These are phyloP conservation scores for Leptinotarsa juncta DNA, from an alignment of 2,888 invertebrate species.

Conservation along the genomic window DNA sequence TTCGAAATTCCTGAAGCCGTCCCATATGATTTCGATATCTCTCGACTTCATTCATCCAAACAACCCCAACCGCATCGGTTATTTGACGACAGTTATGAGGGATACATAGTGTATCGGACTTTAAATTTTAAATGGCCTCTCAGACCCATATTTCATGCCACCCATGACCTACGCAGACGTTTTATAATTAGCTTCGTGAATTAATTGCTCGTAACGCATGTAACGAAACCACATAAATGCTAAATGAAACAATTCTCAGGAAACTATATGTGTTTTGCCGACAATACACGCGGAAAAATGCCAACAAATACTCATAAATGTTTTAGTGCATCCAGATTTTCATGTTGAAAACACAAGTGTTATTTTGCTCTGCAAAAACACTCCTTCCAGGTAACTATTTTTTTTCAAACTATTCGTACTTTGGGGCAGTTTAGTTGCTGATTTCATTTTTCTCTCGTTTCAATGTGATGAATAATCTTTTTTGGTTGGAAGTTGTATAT, in stretches of 20 bases:
- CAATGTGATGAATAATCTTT: no score
- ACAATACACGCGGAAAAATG: constrained; percentile 11
- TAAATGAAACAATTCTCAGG: neutral
- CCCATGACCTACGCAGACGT: constrained; percentile 49
- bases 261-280: neutral
- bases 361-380: no score
- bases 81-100: constrained; percentile 30
- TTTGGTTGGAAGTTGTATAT: no score
- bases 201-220: constrained; percentile 41
- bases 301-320: neutral
- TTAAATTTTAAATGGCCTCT: constrained; percentile 36
- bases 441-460: no score
- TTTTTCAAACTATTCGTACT: no score
- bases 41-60: constrained; percentile 31
- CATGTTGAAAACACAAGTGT: no score
- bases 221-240: constrained; percentile 27
- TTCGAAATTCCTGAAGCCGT: constrained; percentile 12
- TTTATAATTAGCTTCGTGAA: constrained; percentile 45
- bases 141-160: constrained; percentile 43
- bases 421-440: no score
- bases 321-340: no score
- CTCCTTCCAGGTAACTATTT: no score
- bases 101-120: constrained; percentile 15
- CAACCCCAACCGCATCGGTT: constrained; percentile 23
- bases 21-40: constrained; percentile 34